Conservation (phyloP, 2,113 vertebrate species). For the Elanus axillaris region DNA sequence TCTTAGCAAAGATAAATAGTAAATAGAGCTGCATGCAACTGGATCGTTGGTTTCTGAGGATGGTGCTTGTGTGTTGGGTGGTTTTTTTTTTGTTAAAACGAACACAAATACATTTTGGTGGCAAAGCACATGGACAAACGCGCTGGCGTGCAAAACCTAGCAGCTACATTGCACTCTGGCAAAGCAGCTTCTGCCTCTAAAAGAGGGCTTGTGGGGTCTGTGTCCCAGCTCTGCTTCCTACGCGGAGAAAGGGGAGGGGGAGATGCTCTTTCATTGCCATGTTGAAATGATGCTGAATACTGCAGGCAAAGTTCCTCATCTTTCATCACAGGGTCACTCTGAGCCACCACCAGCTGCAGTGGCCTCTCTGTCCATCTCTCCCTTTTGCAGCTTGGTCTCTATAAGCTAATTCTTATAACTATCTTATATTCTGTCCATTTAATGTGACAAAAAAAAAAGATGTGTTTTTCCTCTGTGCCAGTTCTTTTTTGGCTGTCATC, state of each 20-base stretch:
- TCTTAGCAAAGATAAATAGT: constrained; percentile 43
- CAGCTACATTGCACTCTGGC: not conserved
- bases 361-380: not conserved
- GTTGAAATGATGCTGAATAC: not conserved
- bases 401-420: not conserved
- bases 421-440: not conserved
- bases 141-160: rapidly evolving
- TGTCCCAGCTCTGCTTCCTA: not conserved
- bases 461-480: not conserved
- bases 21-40: not conserved
- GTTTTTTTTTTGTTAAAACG: not conserved
- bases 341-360: constrained; percentile 30
- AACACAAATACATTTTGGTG: not conserved
- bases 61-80: not conserved
- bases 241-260: not conserved
- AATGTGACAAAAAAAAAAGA: not conserved
- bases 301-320: constrained; percentile 20
- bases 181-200: not conserved
- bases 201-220: not conserved
- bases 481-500: not conserved
- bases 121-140: not conserved
- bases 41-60: not conserved
- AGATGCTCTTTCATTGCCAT: not conserved
- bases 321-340: constrained; percentile 43
- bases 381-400: not conserved